These are phyloP conservation scores for Arothron firmamentum DNA, from an alignment of 2,113 vertebrate species.

Conservation along the genomic window DNA sequence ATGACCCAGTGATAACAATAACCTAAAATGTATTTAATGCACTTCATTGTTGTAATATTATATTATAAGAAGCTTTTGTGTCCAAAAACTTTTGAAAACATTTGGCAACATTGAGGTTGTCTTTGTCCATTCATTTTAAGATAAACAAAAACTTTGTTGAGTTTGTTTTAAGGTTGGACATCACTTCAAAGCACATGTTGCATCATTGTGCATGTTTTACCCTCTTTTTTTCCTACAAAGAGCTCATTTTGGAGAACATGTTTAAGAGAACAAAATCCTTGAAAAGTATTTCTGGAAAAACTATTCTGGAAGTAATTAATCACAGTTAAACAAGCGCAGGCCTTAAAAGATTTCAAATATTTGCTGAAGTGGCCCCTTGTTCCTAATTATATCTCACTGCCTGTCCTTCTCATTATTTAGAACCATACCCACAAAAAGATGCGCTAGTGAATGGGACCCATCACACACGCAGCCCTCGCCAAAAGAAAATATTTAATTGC, in stretches of 20 bases:
- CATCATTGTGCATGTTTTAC: slow-evolving; percentile 49
- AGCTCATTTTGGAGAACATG: no score
- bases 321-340: slow-evolving; percentile 72
- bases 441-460: slow-evolving; percentile 75
- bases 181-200: slow-evolving; percentile 5
- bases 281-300: slow-evolving; percentile 52
- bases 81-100: no score
- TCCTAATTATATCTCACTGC: slow-evolving; percentile 97
- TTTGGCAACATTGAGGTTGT: no score
- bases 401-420: slow-evolving; percentile 96
- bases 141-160: no score
- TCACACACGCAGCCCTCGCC: slow-evolving; percentile 71
- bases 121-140: no score
- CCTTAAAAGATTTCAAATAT: slow-evolving; percentile 89
- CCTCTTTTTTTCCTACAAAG: no score
- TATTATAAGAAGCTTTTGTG: no score
- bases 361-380: slow-evolving; percentile 91
- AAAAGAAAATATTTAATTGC: slow-evolving; percentile 88
- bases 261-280: slow-evolving; percentile 30
- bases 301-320: slow-evolving; percentile 90
- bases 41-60: no score
- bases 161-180: no score
- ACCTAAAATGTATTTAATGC: no score
- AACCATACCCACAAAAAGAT: slow-evolving; percentile 82
- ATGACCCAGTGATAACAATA: neutral